Evolutionary conservation across 2,888 invertebrate species (phyloP), one percentile per base, ranked within the genome.

Genomic region (Macrophya alboannulata): DNA sequence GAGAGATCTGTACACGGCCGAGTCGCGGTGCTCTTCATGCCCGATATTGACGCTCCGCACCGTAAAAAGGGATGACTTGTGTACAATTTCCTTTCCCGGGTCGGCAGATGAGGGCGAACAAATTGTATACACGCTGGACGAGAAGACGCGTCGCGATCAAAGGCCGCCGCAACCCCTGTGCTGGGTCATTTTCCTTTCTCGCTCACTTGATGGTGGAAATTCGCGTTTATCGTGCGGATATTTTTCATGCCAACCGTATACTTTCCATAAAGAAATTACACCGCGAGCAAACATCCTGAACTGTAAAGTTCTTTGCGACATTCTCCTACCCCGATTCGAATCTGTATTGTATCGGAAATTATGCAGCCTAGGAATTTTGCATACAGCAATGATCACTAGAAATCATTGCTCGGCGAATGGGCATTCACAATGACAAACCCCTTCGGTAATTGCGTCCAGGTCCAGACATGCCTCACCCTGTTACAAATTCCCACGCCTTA

Each of bases 141-240:
- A 81, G 62, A 45, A 81, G 37, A 45, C 81, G 62, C 37, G 43
- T 31, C 62, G 43, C 15, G 81, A 83, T 83, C 68, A 83, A 83
- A 83, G 83, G 68, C 40, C 43, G 68, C 40, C 43, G 43, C n/a
- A 37, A 62, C n/a, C 65, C 55, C 25, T 43, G 62, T 12, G 43
- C 25, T n/a, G 43, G 37, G 55, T 6, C 77, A 15, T 81, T 62
- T 37, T n/a, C 55, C 8, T n/a, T 55, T n/a, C n/a, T 55, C 55
- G 40, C 81, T 81, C 25, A 77, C 31, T 55, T 55, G 37, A 68
- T 68, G 68, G 37, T 17, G 8, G 51, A 51, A 51, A 37, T 48
- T 77, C 55, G 31, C 51, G n/a, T n/a, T 77, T 37, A 21, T 43
- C 81, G 40, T n/a, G 25, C 15, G 62, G 81, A 62, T 62, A 62